Evolutionary conservation across 53 echinoderm and acorn worm species (phyloP).

Genomic region (Apostichopus leukothele): DNA sequence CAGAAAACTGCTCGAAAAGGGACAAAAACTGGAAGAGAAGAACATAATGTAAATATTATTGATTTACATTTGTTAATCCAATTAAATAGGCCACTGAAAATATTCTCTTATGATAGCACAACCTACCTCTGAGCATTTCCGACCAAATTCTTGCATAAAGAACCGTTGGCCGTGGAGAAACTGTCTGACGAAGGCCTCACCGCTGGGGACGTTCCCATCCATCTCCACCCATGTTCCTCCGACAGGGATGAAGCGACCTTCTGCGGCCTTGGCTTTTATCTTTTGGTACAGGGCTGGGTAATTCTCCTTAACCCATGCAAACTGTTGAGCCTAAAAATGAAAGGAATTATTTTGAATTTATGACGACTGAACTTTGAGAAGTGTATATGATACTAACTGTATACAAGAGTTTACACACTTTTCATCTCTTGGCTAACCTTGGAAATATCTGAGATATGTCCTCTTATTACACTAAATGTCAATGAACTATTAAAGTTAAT

Average conservation of each 20-base stretch:
- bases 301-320: conserved; percentile 75
- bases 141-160: conserved; percentile 78
- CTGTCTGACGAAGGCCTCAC: conserved; percentile 90
- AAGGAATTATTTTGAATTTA: neutral
- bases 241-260: conserved; percentile 88
- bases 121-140: conserved; percentile 75
- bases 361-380: no score
- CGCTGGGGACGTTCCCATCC: conserved; percentile 95
- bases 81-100: neutral
- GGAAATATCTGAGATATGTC: no score
- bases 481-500: neutral
- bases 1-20: no score
- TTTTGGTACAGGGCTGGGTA: conserved; percentile 63
- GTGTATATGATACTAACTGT: no score
- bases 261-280: conserved; percentile 50
- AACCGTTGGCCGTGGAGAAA: conserved; percentile 83
- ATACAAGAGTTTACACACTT: no score
- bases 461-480: no score
- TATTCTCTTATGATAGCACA: neutral
- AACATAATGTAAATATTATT: no score
- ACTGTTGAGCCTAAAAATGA: conserved; percentile 79
- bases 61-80: no score
- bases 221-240: conserved; percentile 98
- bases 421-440: no score
- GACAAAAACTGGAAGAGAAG: no score